A percentile compares a stretch with the other conserved stretches of the same genome.
phyloP scores from a whole-genome alignment of 2,797 vertebrate genomes.

The Alauda arvensis region DNA sequence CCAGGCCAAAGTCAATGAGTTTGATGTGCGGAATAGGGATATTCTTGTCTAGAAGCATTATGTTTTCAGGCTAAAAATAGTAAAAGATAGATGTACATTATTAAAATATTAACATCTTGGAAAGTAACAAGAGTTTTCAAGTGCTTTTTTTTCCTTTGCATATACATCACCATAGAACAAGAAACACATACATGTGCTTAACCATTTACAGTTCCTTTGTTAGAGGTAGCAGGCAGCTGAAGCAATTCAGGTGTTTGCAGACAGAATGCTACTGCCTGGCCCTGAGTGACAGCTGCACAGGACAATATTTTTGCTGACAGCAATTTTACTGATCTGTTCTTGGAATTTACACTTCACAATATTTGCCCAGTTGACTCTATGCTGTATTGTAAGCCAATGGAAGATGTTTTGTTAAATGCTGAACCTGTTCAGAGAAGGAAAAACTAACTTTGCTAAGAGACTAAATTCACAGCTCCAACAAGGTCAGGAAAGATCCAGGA shows the following conservation, averaged over 20 bases:
- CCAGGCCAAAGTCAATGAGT: conserved; percentile 94
- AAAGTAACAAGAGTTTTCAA: background rate
- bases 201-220: background rate
- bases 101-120: background rate
- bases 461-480: background rate
- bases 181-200: background rate
- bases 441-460: background rate
- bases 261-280: background rate
- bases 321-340: background rate
- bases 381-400: background rate
- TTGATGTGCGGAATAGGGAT: conserved; percentile 88
- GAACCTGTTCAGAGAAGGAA: background rate
- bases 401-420: background rate
- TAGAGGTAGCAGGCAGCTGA: background rate
- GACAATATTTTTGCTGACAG: background rate
- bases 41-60: conserved; percentile 94
- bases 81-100: background rate
- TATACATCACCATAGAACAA: background rate
- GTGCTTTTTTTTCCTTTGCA: background rate
- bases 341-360: background rate
- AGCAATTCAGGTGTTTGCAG: background rate
- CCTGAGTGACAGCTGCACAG: background rate
- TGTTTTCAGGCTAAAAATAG: conserved; percentile 90
- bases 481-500: background rate
- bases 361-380: background rate